These are phyloP conservation scores for Sipunculus nudus DNA, from an alignment of 2,888 invertebrate species.

Conservation along the genomic window DNA sequence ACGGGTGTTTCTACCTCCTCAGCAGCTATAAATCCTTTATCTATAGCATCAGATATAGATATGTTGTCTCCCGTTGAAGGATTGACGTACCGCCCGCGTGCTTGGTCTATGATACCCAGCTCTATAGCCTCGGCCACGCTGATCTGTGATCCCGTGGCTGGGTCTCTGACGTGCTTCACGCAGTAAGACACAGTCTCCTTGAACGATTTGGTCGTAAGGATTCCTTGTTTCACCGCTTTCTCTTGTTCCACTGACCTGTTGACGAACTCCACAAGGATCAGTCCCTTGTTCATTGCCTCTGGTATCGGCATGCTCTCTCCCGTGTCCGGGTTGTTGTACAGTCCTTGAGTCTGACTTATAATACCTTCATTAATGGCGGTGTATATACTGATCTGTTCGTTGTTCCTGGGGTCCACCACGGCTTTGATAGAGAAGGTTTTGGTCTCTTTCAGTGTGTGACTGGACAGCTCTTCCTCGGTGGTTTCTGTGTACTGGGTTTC, in stretches of 20 bases:
- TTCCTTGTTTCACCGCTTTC: slow-evolving; percentile 33
- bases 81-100: slow-evolving; percentile 32
- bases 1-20: slow-evolving; percentile 7
- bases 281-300: slow-evolving; percentile 60
- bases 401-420: slow-evolving; percentile 57
- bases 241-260: slow-evolving; percentile 36
- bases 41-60: slow-evolving; percentile 37
- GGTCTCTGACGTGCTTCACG: slow-evolving; percentile 35
- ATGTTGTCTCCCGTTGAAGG: slow-evolving; percentile 32
- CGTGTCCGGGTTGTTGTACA: slow-evolving; percentile 54
- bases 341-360: slow-evolving; percentile 55
- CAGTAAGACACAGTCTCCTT: slow-evolving; percentile 37
- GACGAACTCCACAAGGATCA: slow-evolving; percentile 52
- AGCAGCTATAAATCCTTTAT: slow-evolving; percentile 34
- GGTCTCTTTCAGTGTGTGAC: slow-evolving; percentile 46
- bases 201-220: slow-evolving; percentile 35
- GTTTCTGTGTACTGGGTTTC: slow-evolving; percentile 14
- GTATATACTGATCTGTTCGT: slow-evolving; percentile 53
- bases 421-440: slow-evolving; percentile 54
- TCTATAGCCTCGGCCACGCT: slow-evolving; percentile 27
- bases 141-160: slow-evolving; percentile 19
- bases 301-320: slow-evolving; percentile 57
- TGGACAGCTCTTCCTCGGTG: slow-evolving; percentile 13
- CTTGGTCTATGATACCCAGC: slow-evolving; percentile 32
- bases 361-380: slow-evolving; percentile 58